Evolutionary conservation across 2,797 vertebrate species (phyloP).

Genomic region (Ciconia nigra): DNA sequence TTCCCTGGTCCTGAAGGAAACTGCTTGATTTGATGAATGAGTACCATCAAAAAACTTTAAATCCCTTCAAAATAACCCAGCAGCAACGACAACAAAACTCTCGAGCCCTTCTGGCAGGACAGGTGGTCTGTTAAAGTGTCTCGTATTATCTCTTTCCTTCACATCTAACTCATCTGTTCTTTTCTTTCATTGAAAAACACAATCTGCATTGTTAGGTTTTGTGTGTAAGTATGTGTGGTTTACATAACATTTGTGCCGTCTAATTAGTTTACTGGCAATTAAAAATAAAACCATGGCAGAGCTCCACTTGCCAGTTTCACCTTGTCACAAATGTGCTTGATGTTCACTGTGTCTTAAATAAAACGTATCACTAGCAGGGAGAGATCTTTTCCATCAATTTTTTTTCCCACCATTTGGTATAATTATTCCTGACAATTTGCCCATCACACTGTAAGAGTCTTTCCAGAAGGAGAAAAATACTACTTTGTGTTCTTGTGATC

Average conservation of each 20-base stretch:
- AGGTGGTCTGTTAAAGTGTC: not conserved
- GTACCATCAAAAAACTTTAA: not conserved
- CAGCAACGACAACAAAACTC: not conserved
- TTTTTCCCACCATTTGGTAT: conserved; percentile 66
- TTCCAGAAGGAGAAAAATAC: conserved; percentile 79
- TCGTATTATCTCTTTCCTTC: not conserved
- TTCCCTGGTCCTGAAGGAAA: not conserved
- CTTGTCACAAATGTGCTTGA: conserved; percentile 66
- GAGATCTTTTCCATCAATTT: conserved; percentile 41
- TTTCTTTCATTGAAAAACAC: conserved; percentile 17
- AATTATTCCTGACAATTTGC: conserved; percentile 82
- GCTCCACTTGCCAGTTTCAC: conserved; percentile 71
- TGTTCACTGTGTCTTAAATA: conserved; percentile 66
- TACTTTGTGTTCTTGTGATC: conserved; percentile 76
- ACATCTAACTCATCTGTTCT: conserved; percentile 23
- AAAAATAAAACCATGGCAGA: conserved; percentile 74
- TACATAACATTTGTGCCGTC: conserved; percentile 56
- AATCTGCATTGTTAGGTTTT: conserved; percentile 26
- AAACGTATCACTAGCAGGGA: conserved; percentile 65
- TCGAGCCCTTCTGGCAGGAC: conserved; percentile 13
- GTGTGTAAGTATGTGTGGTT: not conserved
- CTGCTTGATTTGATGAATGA: not conserved
- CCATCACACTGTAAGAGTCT: conserved; percentile 71
- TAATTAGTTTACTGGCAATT: conserved; percentile 76
- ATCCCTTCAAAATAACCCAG: not conserved